Conservation (phyloP, 53 echinoderm and acorn worm species). For the Pentamera pediparva region DNA sequence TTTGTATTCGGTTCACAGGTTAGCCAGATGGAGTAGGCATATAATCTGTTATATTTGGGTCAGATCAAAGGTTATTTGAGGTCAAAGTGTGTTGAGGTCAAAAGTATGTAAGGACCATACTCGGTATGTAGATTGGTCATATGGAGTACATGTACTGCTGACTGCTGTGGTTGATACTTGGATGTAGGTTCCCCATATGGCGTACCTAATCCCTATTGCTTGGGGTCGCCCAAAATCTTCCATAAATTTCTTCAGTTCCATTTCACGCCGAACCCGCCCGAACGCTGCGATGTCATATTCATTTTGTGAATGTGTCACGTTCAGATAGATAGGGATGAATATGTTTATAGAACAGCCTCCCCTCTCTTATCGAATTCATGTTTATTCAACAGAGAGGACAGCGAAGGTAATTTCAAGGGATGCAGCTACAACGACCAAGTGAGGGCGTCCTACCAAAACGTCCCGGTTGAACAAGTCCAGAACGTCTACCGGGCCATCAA, state of each 20-base stretch:
- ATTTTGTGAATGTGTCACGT: no score
- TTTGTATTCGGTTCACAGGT: not conserved
- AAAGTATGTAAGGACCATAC: no score
- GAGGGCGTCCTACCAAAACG: conserved; percentile 55
- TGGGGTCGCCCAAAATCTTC: no score
- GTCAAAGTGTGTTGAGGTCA: no score
- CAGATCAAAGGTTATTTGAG: not conserved
- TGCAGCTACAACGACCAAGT: conserved; percentile 38
- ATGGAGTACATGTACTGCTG: not conserved
- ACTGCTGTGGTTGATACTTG: no score
- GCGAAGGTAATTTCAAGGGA: conserved; percentile 45
- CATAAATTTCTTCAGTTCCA: no score
- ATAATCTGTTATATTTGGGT: not conserved
- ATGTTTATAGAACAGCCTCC: no score
- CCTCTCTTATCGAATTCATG: not conserved
- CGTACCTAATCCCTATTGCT: no score
- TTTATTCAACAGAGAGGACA: conserved; percentile 36
- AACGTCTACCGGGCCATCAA: conserved; percentile 56
- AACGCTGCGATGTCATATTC: no score
- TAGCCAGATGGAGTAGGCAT: not conserved
- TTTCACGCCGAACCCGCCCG: no score
- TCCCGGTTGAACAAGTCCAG: conserved; percentile 55
- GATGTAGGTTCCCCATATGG: no score
- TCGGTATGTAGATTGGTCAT: not conserved
- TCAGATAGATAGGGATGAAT: no score